Evolutionary conservation across 2,797 vertebrate genomes (phyloP), one percentile per base, ranked within the genome.

Genomic region (Myotis myotis): DNA sequence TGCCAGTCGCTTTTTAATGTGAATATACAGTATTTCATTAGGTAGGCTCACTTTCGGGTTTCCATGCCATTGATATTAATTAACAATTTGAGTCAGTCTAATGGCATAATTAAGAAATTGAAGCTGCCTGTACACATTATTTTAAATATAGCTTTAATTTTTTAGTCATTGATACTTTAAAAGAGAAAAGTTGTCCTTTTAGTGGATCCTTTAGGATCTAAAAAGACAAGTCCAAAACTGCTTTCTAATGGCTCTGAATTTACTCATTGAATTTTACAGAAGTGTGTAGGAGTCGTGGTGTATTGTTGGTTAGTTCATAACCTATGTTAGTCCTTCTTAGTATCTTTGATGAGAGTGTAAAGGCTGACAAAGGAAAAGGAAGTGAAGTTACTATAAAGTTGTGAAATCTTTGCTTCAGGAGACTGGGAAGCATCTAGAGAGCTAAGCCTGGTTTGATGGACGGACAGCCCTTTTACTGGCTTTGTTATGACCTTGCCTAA

Each of bases 1-100:
- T 97, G 96, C 93, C 82, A 90, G 93, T 95, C 92, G 82, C 93
- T 97, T 98, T 91, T 90, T 92, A 71, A 94, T 75, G 87, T 92
- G 96, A 78, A 89, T 97, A 75, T 97, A 87, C 41, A 96, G 72
- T 97, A 94, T 64, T 97, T 95, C 89, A 68, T 72, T 95, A 86
- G 91, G 53, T 80, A 68, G 44, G 25, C 75, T 95, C 38, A n/a
- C 76, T 97, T 96, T 96, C 87, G 88, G 84, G 80, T 94, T 96
- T 89, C 83, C 84, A 28, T 93, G 51, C 96, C 86, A 68, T 84
- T 95, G 89, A 85, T 66, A 70, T 82, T 93, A 81, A 68, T 91
- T 93, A 84, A 94, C 68, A 87, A 20, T 94, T 96, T 62, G 60
- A 93, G 62, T 79, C 55, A 62, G 11, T 22, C 96, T 96, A 95